Evolutionary conservation across 2,113 vertebrate species (phyloP).

Genomic region (Lates calcarifer): DNA sequence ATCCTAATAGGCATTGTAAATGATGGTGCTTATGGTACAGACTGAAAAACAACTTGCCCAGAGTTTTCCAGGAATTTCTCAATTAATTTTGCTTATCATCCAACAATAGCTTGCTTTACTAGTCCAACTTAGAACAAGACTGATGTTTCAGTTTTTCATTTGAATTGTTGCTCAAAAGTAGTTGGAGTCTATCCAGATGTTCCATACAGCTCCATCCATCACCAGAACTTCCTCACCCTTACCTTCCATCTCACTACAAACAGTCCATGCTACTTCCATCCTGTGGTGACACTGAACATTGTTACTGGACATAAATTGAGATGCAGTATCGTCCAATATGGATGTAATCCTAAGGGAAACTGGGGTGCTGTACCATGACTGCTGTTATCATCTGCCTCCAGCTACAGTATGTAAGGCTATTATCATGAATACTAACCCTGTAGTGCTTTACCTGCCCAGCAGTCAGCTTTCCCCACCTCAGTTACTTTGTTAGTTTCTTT

Average conservation of each 20-base stretch:
- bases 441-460: too few species aligned
- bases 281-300: slow-evolving; percentile 12
- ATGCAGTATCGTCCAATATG: slow-evolving; percentile 18
- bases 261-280: not conserved
- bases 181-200: slow-evolving; percentile 10
- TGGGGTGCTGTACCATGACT: slow-evolving; percentile 22
- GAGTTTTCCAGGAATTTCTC: slow-evolving; percentile 7
- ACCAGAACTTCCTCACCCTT: not conserved
- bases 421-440: not conserved
- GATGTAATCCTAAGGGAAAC: slow-evolving; percentile 3
- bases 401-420: not conserved
- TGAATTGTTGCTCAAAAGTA: slow-evolving; percentile 16
- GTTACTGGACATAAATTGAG: slow-evolving; percentile 8
- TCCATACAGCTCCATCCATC: not conserved
- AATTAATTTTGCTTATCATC: slow-evolving; percentile 40
- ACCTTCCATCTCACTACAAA: slow-evolving; percentile 1
- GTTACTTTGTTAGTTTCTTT: too few species aligned
- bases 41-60: slow-evolving; percentile 44
- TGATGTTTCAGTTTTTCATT: slow-evolving; percentile 26
- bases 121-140: slow-evolving; percentile 18
- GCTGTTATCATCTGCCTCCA: not conserved
- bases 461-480: not conserved
- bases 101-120: slow-evolving; percentile 27
- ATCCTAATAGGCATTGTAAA: slow-evolving; percentile 31
- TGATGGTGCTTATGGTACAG: slow-evolving; percentile 30